phyloP scores from a whole-genome alignment of 2,113 vertebrate species.

The Onychorhynchus coronatus region DNA sequence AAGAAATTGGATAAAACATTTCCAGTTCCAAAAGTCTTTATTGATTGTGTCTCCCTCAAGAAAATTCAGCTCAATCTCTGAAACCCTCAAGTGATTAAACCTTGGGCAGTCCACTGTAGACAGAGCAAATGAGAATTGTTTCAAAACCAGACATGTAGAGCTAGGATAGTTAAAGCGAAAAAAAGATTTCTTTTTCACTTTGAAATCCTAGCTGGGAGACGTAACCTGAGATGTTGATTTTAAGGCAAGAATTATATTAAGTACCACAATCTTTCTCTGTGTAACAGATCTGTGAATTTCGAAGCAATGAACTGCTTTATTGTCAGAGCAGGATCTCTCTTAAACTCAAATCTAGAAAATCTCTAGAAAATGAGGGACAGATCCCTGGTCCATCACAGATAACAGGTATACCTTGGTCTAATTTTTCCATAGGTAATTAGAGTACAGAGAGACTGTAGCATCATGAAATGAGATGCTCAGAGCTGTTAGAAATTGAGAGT shows the following conservation, averaged over 20 bases:
- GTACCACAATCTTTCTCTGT: neutral
- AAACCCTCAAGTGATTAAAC: slow-evolving; percentile 53
- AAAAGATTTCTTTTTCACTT: slow-evolving; percentile 10
- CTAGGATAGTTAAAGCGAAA: neutral
- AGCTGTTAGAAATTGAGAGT: neutral
- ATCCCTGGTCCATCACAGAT: neutral
- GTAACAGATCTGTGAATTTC: neutral
- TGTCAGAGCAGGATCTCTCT: neutral
- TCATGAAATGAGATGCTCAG: neutral
- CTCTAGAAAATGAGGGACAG: neutral
- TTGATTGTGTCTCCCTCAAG: slow-evolving; percentile 59
- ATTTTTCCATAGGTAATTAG: neutral
- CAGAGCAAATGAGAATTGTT: slow-evolving; percentile 56
- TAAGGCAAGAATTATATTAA: neutral
- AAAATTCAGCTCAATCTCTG: slow-evolving; percentile 50
- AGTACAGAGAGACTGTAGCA: neutral
- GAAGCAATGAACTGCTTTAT: neutral
- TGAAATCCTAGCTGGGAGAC: neutral
- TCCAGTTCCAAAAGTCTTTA: slow-evolving; percentile 55
- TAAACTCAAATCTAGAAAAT: neutral
- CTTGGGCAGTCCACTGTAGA: slow-evolving; percentile 26
- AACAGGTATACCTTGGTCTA: fast-evolving
- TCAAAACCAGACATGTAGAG: slow-evolving; percentile 33
- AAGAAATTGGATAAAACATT: slow-evolving; percentile 64
- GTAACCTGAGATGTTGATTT: neutral